Evolutionary conservation across 2,888 invertebrate species (phyloP), one percentile per base, ranked within the genome.

Genomic region (Andrena hattorfiana): DNA sequence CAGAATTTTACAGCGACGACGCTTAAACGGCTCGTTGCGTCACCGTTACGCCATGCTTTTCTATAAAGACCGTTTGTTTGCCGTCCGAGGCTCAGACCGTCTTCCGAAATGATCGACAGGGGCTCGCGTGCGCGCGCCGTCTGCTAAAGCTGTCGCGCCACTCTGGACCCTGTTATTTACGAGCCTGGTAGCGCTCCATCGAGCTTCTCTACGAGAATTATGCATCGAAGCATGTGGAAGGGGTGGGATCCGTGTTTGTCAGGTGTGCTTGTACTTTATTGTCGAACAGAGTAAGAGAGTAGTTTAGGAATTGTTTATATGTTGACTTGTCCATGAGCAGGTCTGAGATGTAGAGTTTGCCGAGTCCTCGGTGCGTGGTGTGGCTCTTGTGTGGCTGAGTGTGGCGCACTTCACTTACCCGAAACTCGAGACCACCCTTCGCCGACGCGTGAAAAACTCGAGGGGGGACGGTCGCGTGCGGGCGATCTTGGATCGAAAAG

Each of bases 61-160:
- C 87, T 90, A 92, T 90, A 92, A 92, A 92, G 84, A 64, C 89
- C 79, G 88, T 74, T 80, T 62, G 78, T 78, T 49, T 76, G 68
- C 67, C 74, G 74, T 62, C 63, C 56, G 8, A 80, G 67, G 84
- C 86, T 89, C 90, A 91, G 89, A 90, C 54, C 84, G 79, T 67
- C 81, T 77, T 72, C 20, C 23, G 60, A 74, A 68, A 84, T 64
- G 69, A 68, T 74, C 70, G 32, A 68, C 70, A 51, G 71, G 69
- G 30, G 48, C 62, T 70, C 28, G 62, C n/a, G 66, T 42, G 10
- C 54, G 28, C 32, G 49, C 30, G n/a, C 13, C 49, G 23, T 0
- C 2, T 26, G n/a, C 67, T 67, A 16, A 23, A 70, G 16, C 10
- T 26, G 35, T 73, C 72, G 16, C 60, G 28, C 28, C 5, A 16